phyloP scores from a whole-genome alignment of 2,113 vertebrate species.

The Neotoma lepida region DNA sequence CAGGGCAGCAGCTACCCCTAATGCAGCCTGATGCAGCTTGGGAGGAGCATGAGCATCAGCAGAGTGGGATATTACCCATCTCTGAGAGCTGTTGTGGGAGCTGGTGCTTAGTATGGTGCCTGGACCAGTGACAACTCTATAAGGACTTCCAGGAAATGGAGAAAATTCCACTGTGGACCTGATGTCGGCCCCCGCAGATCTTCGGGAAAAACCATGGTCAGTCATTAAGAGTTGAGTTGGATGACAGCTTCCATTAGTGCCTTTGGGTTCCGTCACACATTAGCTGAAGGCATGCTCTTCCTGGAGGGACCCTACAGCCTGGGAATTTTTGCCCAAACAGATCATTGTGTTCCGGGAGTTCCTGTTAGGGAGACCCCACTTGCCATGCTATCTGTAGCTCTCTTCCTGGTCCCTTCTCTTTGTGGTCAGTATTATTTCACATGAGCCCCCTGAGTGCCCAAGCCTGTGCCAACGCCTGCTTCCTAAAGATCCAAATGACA shows the following conservation, averaged over 20 bases:
- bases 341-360: background rate
- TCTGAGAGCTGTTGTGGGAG: background rate
- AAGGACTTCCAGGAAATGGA: background rate
- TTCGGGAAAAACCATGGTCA: background rate
- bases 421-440: background rate
- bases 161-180: background rate
- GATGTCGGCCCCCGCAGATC: background rate
- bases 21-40: background rate
- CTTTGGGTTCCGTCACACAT: background rate
- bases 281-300: background rate
- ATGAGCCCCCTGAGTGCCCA: no score
- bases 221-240: background rate
- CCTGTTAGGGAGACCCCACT: no score
- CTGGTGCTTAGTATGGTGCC: background rate
- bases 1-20: background rate
- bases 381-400: background rate
- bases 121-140: background rate
- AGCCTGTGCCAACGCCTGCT: background rate
- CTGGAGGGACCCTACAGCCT: background rate
- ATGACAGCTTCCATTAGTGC: background rate
- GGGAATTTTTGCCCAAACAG: background rate
- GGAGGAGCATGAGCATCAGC: background rate
- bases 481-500: accelerated
- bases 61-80: background rate
- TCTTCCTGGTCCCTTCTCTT: no score